Base-by-base conservation (phyloP, 1,140 invertebrate species). In the Euwallacea similis region DNA sequence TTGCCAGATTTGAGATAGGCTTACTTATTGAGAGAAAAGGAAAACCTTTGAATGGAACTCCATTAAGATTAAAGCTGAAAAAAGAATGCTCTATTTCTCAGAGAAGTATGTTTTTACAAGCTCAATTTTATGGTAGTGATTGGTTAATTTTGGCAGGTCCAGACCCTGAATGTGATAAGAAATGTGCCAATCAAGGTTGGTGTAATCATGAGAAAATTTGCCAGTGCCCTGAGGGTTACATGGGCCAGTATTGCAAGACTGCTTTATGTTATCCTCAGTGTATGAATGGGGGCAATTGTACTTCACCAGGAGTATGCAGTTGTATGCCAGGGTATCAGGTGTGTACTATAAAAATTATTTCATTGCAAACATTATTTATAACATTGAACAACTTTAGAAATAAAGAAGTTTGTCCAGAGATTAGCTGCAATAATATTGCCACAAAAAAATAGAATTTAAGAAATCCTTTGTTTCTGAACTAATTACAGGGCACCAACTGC, bases 231-330 rank as follows among this genome's bases (percentile, higher is more conserved):
- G 91, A 94, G 79, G 94, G 94, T 11, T 96, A 95, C 78, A 90
- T 95, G 86, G 94, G 94, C 7, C 92, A 91, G 71, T 91, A 94
- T 80, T 96, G 94, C 76, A 87, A 91, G 76, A 93, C 90, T 71
- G 93, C 94, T 16, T 84, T 96, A 6, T 97, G 95, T 79, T 96
- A 95, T 85, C 94, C 95, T 46, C 91, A 93, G 78, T 96, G 95
- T 79, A 90, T 95, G 88, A 96, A 96, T 81, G 93, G 93, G 3
- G 95, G 94, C 0, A 93, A 90, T 77, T 96, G 95, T 80, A 92
- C 92, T 41, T 91, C 92, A 10, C 94, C 94, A 8, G 94, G 93
- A 8, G 83, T 91, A 0, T 97, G 94, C 79, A 91, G 89, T 60
- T 97, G 94, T 81, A 91, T 91, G 15, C 86, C 88, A 41, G 94